Evolutionary conservation across 2,888 invertebrate genomes (phyloP), one percentile per base, ranked within the genome.

Genomic region (Platerodrilus igneus): DNA sequence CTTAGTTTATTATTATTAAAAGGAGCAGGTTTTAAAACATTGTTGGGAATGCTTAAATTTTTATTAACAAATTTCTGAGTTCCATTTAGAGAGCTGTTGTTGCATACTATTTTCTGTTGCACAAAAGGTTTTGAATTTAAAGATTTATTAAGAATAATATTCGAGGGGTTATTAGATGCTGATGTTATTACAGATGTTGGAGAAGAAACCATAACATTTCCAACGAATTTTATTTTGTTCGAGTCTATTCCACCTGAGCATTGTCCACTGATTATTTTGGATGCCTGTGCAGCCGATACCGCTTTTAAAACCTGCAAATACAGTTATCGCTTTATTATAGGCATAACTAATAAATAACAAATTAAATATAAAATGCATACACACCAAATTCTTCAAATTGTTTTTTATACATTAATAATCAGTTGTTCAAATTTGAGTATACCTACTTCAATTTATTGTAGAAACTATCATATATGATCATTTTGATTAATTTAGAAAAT

Each of bases 201-300:
- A 20, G 49, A 42, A 11, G 59, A 48, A 47, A 64, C 55, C 3
- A 66, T 50, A 17, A 67, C 59, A 45, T 68, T 68, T 36, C 66
- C 61, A 14, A 69, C 41, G 31, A 69, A 63, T 52, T 69, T 69
- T n/a, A 69, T 51, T 56, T 68, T 68, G 17, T 46, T 47, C 2
- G 45, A 16, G 3, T 53, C 27, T 8, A 48, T 28, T 10, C 26
- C 26, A 11, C 15, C 10, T 2, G 51, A 29, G 41, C 64, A 56
- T 50, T 68, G 68, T 5, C 67, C 67, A 42, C 67, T 67, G 3
- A 57, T 56, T 3, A 65, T 58, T 51, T 60, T 60, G 31, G 51
- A 41, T 6, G 45, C 37, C 7, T 58, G 57, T 6, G 47, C 49
- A 10, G 44, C 19, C 19, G 37, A 21, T 27, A 32, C 15, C 13